These are phyloP conservation scores for Digitonthophagus gazella DNA, from an alignment of 2,888 invertebrate genomes.

Conservation along the genomic window DNA sequence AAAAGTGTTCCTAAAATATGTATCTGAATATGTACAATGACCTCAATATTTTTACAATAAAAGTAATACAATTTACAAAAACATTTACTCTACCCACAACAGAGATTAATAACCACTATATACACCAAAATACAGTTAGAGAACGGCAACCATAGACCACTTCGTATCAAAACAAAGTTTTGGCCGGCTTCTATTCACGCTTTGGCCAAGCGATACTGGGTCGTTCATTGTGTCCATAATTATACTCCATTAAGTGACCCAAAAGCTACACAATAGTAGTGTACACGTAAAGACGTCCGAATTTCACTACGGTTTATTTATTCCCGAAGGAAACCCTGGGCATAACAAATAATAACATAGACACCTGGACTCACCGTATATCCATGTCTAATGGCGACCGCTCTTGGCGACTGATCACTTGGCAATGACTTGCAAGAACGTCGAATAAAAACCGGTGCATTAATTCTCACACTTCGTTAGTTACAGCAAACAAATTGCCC, in stretches of 20 bases:
- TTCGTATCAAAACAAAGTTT: neutral
- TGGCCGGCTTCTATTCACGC: neutral
- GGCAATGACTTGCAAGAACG: slow-evolving; percentile 36
- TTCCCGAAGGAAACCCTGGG: slow-evolving; percentile 17
- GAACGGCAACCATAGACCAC: too few relatives aligned
- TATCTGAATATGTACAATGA: neutral
- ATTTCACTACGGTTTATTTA: slow-evolving; percentile 27
- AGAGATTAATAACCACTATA: too few relatives aligned
- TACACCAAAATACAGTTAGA: neutral
- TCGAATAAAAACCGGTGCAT: slow-evolving; percentile 36
- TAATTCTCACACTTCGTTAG: slow-evolving; percentile 50
- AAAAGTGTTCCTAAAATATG: neutral
- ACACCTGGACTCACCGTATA: slow-evolving; percentile 38
- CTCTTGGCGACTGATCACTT: slow-evolving; percentile 37
- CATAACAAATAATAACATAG: slow-evolving; percentile 27
- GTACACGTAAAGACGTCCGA: slow-evolving; percentile 24
- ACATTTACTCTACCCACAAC: too few relatives aligned
- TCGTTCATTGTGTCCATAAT: slow-evolving; percentile 25
- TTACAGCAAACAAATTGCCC: slow-evolving; percentile 47
- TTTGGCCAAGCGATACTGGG: neutral
- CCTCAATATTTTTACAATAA: too few relatives aligned
- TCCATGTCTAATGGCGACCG: slow-evolving; percentile 37
- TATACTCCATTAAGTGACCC: slow-evolving; percentile 25
- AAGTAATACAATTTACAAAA: too few relatives aligned
- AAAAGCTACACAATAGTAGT: slow-evolving; percentile 19